Conservation (phyloP, 2,888 invertebrate genomes). For the Caenorhabditis plicata region DNA sequence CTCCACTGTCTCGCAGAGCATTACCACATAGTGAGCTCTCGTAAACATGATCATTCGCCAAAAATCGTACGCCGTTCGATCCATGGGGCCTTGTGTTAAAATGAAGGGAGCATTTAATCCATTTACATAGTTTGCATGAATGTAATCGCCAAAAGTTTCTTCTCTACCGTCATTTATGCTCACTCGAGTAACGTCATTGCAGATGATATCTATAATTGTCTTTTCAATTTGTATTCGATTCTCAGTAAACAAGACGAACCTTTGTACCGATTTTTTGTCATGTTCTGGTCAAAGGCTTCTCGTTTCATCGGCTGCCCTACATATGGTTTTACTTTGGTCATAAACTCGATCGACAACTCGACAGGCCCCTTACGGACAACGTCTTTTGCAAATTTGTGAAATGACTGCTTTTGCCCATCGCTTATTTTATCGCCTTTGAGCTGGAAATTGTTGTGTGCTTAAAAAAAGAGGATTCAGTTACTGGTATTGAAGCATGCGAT, state of each 20-base stretch:
- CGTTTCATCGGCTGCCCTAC: slow-evolving; percentile 17
- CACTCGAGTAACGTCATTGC: slow-evolving; percentile 28
- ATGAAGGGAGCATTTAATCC: slow-evolving; percentile 21
- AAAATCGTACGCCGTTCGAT: slow-evolving; percentile 16
- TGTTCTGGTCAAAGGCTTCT: slow-evolving; percentile 24
- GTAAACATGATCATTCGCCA: slow-evolving; percentile 32
- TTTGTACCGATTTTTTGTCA: slow-evolving; percentile 32
- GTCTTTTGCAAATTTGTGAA: slow-evolving; percentile 20
- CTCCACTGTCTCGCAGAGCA: slow-evolving; percentile 29
- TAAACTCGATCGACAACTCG: slow-evolving; percentile 15
- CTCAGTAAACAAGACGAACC: too few relatives aligned
- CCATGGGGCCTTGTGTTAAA: slow-evolving; percentile 22
- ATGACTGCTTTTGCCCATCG: slow-evolving; percentile 21
- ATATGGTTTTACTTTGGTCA: slow-evolving; percentile 21
- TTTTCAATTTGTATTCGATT: neutral
- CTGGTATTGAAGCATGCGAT: too few relatives aligned
- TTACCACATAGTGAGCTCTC: slow-evolving; percentile 18
- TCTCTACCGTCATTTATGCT: slow-evolving; percentile 21
- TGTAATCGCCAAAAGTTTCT: slow-evolving; percentile 15
- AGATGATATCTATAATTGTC: slow-evolving; percentile 20
- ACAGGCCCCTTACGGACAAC: slow-evolving; percentile 16
- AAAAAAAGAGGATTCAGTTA: neutral
- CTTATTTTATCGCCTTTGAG: slow-evolving; percentile 24
- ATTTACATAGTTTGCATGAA: slow-evolving; percentile 32
- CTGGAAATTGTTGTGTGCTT: slow-evolving; percentile 1